Conservation (phyloP, 2,113 vertebrate species). For the Lonchura striata region DNA sequence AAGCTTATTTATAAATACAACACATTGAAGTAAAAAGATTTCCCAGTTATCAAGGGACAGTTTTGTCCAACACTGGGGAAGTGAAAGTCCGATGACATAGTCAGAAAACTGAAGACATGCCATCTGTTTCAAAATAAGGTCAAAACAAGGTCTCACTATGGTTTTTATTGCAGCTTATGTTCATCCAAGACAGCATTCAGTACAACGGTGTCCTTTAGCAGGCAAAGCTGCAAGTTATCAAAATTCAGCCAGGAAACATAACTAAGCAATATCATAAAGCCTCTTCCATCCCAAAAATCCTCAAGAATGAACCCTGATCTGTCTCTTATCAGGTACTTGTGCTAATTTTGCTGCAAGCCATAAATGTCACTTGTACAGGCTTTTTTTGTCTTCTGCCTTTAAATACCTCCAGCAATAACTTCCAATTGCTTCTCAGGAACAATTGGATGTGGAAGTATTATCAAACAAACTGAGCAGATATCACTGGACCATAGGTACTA, state of each 20-base stretch:
- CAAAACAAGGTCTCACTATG: neutral
- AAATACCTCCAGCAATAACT: neutral
- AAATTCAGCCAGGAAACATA: neutral
- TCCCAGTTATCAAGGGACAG: neutral
- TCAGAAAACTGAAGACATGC: neutral
- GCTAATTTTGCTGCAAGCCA: neutral
- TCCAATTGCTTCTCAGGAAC: neutral
- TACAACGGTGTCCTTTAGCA: neutral
- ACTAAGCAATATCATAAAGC: neutral
- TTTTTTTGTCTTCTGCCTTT: neutral
- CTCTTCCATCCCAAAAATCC: neutral
- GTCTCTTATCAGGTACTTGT: neutral
- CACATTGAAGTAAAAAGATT: accelerated
- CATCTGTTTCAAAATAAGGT: neutral
- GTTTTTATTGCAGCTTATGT: neutral
- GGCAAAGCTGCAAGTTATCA: neutral
- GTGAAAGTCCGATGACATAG: neutral
- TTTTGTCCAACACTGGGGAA: neutral
- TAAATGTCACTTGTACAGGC: neutral
- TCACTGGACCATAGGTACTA: neutral
- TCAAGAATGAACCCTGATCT: neutral
- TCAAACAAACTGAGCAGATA: neutral
- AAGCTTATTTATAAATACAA: neutral
- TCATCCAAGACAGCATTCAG: neutral
- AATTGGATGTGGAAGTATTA: neutral